These are phyloP conservation scores for Gopherus evgoodei DNA, from an alignment of 2,113 vertebrate genomes.

Conservation along the genomic window DNA sequence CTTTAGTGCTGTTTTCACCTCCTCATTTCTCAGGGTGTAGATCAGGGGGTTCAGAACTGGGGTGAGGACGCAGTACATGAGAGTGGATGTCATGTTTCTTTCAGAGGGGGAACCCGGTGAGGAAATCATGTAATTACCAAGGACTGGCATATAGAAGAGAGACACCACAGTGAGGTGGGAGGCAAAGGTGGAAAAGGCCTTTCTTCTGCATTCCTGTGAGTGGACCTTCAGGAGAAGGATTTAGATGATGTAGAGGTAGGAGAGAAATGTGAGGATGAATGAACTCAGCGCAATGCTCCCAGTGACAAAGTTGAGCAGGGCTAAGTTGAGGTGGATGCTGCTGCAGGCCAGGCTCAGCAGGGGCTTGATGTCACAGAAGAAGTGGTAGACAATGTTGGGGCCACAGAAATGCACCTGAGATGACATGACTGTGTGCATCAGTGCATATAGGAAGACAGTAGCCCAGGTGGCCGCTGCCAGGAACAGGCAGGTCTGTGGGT, in stretches of 20 bases:
- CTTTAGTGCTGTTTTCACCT: constrained; percentile 63
- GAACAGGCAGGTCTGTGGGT: background rate
- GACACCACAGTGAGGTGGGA: constrained; percentile 45
- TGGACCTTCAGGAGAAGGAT: background rate
- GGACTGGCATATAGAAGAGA: constrained; percentile 37
- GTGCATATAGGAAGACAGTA: constrained; percentile 7
- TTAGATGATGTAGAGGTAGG: background rate
- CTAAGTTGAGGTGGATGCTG: background rate
- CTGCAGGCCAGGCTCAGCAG: constrained; percentile 29
- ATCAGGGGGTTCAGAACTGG: constrained; percentile 73
- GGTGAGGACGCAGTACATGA: constrained; percentile 66
- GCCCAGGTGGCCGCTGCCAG: background rate
- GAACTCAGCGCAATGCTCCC: no score
- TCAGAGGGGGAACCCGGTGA: background rate
- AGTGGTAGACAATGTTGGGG: constrained; percentile 40
- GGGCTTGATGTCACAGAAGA: constrained; percentile 56
- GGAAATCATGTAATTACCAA: constrained; percentile 50
- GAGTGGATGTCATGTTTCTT: background rate
- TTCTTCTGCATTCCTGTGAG: no score
- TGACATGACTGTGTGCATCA: constrained; percentile 5
- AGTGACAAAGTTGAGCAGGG: background rate
- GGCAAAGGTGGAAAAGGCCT: background rate
- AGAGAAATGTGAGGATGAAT: no score
- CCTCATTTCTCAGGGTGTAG: constrained; percentile 68
- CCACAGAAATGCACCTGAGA: constrained; percentile 27